Evolutionary conservation across 2,888 invertebrate genomes (phyloP).

Genomic region (Antitype chi): DNA sequence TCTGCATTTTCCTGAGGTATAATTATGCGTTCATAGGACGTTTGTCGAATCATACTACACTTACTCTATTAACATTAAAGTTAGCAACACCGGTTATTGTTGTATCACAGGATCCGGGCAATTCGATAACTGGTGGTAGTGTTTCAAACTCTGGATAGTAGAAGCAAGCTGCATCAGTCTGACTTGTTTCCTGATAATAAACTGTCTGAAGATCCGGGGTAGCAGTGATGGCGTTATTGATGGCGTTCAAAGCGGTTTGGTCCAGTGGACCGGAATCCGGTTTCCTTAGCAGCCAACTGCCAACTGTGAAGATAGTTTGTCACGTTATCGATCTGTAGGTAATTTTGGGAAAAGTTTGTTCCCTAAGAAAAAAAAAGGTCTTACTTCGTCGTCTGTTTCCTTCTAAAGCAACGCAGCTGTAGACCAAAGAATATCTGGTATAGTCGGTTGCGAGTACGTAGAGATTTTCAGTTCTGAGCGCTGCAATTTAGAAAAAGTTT

Average conservation of each 20-base stretch:
- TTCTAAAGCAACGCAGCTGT: slow-evolving; percentile 78
- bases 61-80: slow-evolving; percentile 68
- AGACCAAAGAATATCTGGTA: slow-evolving; percentile 78
- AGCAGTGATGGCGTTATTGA: not conserved
- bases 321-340: not conserved
- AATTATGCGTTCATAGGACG: not conserved
- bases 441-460: slow-evolving; percentile 84
- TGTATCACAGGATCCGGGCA: slow-evolving; percentile 78
- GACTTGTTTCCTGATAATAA: slow-evolving; percentile 77
- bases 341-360: not conserved
- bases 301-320: slow-evolving; percentile 71
- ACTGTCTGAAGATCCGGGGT: not conserved
- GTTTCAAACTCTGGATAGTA: slow-evolving; percentile 78
- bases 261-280: slow-evolving; percentile 62
- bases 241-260: slow-evolving; percentile 65
- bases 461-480: slow-evolving; percentile 68
- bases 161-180: slow-evolving; percentile 79
- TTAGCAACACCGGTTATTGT: slow-evolving; percentile 74
- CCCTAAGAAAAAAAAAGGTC: not conserved
- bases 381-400: slow-evolving; percentile 80
- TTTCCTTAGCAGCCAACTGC: slow-evolving; percentile 85
- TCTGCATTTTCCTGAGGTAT: not conserved
- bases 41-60: not conserved
- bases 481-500: slow-evolving; percentile 47
- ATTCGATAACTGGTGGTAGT: slow-evolving; percentile 69